Percentiles rank a stretch among this genome's conserved stretches.
phyloP scores from a whole-genome alignment of 2,113 vertebrate genomes.

The Scalopus aquaticus region DNA sequence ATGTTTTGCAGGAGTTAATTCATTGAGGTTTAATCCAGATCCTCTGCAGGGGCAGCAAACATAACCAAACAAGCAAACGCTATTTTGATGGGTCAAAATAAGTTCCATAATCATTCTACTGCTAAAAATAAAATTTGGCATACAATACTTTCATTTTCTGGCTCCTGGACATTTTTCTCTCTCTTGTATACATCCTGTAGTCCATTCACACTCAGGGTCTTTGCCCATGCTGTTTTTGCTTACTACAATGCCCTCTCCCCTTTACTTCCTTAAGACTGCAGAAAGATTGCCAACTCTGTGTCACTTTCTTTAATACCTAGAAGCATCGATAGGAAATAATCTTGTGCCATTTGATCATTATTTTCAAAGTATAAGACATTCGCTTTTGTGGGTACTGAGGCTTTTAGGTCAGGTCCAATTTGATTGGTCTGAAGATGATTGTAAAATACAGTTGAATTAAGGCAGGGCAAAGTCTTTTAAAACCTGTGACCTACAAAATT shows the following conservation, averaged over 20 bases:
- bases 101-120: neutral
- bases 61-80: neutral
- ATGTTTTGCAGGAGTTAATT: neutral
- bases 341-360: neutral
- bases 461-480: neutral
- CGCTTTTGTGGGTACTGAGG: neutral
- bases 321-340: neutral
- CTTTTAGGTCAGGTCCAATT: conserved; percentile 26
- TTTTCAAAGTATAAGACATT: conserved; percentile 34
- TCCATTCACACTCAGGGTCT: neutral
- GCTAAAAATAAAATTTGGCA: neutral
- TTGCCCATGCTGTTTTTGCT: neutral
- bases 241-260: neutral
- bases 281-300: neutral
- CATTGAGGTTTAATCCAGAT: neutral
- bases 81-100: neutral
- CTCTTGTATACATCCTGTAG: no score
- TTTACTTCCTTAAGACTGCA: neutral
- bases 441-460: conserved; percentile 65
- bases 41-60: neutral
- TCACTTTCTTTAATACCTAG: neutral
- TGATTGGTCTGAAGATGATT: conserved; percentile 53
- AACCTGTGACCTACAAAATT: conserved; percentile 55
- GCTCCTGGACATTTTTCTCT: neutral
- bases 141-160: neutral